phyloP scores from a whole-genome alignment of 1,140 invertebrate species.

The Popillia japonica region DNA sequence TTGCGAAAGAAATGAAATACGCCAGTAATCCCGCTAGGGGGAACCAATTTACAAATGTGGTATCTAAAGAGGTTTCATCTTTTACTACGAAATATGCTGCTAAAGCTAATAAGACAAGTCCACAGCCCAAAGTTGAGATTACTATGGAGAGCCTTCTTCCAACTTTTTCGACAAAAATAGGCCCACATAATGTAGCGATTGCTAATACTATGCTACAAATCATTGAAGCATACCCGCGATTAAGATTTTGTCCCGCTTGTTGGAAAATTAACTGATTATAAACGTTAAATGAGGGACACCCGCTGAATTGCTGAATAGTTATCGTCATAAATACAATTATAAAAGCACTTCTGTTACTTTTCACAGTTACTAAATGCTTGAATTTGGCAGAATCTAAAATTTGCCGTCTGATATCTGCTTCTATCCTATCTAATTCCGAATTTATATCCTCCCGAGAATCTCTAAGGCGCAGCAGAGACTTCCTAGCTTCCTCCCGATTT shows the following conservation, averaged over 20 bases:
- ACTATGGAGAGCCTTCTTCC: slow-evolving; percentile 73
- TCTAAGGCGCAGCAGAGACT: slow-evolving; percentile 70
- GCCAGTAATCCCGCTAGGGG: slow-evolving; percentile 52
- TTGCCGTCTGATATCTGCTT: slow-evolving; percentile 63
- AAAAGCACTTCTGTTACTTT: slow-evolving; percentile 71
- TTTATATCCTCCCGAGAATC: slow-evolving; percentile 65
- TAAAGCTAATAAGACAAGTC: slow-evolving; percentile 57
- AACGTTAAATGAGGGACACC: slow-evolving; percentile 69
- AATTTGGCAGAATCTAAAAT: slow-evolving; percentile 63
- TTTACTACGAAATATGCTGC: slow-evolving; percentile 68
- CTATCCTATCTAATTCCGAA: slow-evolving; percentile 70
- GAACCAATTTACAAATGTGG: slow-evolving; percentile 52
- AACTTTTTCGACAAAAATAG: slow-evolving; percentile 71
- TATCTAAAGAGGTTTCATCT: slow-evolving; percentile 57
- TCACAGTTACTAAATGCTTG: slow-evolving; percentile 66
- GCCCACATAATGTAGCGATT: slow-evolving; percentile 68
- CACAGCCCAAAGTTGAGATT: slow-evolving; percentile 65
- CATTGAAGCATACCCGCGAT: slow-evolving; percentile 68
- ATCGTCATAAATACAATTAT: slow-evolving; percentile 59
- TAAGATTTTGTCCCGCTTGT: slow-evolving; percentile 66
- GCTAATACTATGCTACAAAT: slow-evolving; percentile 68
- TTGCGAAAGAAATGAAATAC: slow-evolving; percentile 50
- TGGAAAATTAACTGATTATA: slow-evolving; percentile 68
- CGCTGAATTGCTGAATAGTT: slow-evolving; percentile 67
- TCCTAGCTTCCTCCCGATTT: slow-evolving; percentile 67